These are phyloP conservation scores for Podotricha telesiphe DNA, from an alignment of 2,888 invertebrate genomes.

Conservation along the genomic window DNA sequence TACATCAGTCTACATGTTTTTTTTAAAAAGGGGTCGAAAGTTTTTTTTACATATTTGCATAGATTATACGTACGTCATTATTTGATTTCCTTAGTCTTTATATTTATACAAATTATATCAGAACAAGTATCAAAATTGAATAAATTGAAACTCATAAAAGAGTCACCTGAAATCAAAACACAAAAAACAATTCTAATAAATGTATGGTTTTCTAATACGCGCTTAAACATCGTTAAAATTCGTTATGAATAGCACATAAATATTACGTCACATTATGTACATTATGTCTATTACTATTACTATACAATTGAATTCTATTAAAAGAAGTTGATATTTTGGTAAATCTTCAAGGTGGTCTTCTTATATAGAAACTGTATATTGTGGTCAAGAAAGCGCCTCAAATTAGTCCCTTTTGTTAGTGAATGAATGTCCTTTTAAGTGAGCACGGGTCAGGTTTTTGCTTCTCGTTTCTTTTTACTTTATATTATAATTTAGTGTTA, in stretches of 20 bases:
- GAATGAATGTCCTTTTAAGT: constrained; percentile 25
- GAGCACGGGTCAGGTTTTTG: constrained; percentile 56
- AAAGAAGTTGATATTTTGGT: constrained; percentile 59
- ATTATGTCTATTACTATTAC: too few species aligned
- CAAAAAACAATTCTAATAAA: too few species aligned
- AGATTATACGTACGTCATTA: too few species aligned
- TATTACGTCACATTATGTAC: constrained; percentile 14
- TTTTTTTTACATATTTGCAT: too few species aligned
- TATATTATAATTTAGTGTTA: constrained; percentile 25
- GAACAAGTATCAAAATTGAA: too few species aligned
- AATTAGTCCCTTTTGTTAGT: constrained; percentile 39
- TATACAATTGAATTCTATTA: constrained; percentile 39
- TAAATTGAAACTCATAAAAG: too few species aligned
- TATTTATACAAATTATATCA: too few species aligned
- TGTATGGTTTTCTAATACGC: too few species aligned
- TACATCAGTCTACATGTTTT: too few species aligned
- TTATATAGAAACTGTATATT: constrained; percentile 38
- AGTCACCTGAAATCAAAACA: too few species aligned
- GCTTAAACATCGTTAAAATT: constrained; percentile 5
- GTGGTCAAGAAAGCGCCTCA: constrained; percentile 35
- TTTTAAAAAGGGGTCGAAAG: too few species aligned
- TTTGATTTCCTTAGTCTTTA: too few species aligned
- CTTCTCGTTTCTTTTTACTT: constrained; percentile 38
- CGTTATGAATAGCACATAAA: constrained; percentile 26
- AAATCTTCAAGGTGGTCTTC: constrained; percentile 63